Percentiles rank a stretch among this genome's conserved stretches.
phyloP scores from a whole-genome alignment of 2,113 vertebrate species.

The Ptilorrhoa leucosticta region DNA sequence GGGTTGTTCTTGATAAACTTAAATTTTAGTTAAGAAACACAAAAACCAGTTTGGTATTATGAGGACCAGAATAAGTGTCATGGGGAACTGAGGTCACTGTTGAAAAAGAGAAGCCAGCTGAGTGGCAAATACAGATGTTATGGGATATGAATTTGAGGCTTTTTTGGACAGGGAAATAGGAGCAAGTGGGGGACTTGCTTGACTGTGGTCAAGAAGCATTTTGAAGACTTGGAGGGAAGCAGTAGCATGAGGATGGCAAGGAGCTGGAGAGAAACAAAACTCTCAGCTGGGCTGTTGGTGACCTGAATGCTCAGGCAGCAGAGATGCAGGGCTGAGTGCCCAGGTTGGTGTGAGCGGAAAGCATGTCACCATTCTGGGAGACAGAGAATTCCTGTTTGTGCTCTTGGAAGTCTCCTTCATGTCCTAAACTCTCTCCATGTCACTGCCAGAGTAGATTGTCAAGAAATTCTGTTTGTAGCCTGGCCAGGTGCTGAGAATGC shows the following conservation, averaged over 20 bases:
- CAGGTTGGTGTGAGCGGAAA: background rate
- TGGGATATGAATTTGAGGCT: background rate
- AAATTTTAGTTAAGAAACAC: background rate
- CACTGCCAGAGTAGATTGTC: background rate
- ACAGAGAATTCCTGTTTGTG: background rate
- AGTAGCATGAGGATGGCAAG: background rate
- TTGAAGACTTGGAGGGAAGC: background rate
- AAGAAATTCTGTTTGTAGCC: background rate
- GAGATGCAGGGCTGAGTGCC: background rate
- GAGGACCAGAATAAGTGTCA: background rate
- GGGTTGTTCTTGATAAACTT: background rate
- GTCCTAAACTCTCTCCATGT: background rate
- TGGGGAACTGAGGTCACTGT: background rate
- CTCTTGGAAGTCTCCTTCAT: background rate
- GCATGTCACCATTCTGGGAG: rapidly evolving
- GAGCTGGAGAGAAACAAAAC: background rate
- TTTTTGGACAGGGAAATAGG: background rate
- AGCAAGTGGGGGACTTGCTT: background rate
- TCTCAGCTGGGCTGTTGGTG: background rate
- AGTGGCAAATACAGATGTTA: background rate
- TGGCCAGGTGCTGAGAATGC: background rate
- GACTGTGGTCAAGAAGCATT: background rate
- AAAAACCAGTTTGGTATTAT: background rate
- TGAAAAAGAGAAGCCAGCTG: background rate
- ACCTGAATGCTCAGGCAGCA: background rate